Evolutionary conservation across 2,888 invertebrate species (phyloP), one percentile per base, ranked within the genome.

Genomic region (Octonoba sinensis): DNA sequence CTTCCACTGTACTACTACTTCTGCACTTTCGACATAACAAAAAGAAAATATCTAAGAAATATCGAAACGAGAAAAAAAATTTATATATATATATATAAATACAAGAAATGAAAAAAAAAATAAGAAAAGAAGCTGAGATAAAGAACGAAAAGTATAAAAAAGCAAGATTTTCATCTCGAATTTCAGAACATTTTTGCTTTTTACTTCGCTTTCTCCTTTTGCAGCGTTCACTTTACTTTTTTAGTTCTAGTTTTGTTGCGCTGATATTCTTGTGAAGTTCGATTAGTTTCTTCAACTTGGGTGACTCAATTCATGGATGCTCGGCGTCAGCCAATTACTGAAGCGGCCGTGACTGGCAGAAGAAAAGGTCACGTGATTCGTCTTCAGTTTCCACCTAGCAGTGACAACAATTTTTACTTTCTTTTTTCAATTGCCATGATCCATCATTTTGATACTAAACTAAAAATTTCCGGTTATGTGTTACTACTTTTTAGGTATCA

Each of bases 281-380:
- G 81, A 82, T 82, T 82, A 82, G 70, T 82, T 82, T 82, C 81
- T 82, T 82, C 81, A 82, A 82, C 69, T 82, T 71, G 70, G 81
- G 70, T 82, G 81, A 82, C 74, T 82, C 81, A 82, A 82, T 82
- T 82, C 81, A 82, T 74, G 65, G 81, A 70, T 74, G 62, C 70
- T 59, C 69, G 65, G 70, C 70, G 74, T 71, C 81, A 82, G 81
- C 81, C 81, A 82, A 75, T 82, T 82, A 75, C 74, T 64, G 70
- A 66, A 70, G 70, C 56, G 74, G 74, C 81, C 81, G 81, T 81
- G 81, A 81, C 81, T 81, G 81, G 81, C 81, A 81, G 81, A 75
- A 81, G 81, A 81, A 81, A 74, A 74, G 81, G 70, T 81, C 81
- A 81, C 74, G 81, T 81, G 81, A 81, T 81, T 69, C 74, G 74